phyloP scores from a whole-genome alignment of 2,888 invertebrate genomes.

The Stenolophus ochropezus region DNA sequence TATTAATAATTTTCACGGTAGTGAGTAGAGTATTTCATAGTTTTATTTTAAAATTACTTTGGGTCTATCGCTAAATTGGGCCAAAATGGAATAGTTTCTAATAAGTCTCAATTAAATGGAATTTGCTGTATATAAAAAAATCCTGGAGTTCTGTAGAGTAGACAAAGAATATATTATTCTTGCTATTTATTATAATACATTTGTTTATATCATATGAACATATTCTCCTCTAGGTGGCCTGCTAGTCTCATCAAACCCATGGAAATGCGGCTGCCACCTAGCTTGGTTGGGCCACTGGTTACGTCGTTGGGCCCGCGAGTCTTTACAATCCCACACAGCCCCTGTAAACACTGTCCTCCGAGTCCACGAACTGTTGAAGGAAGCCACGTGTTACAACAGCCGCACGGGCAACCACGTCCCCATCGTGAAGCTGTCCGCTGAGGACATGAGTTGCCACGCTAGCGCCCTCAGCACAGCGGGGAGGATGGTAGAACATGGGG shows the following conservation, averaged over 20 bases:
- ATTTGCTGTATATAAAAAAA: no score
- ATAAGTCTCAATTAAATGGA: no score
- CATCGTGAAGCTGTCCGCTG: constrained; percentile 84
- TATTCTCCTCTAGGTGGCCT: constrained; percentile 81
- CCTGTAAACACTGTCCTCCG: constrained; percentile 71
- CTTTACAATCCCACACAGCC: constrained; percentile 83
- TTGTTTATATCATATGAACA: no score
- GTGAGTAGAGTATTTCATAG: no score
- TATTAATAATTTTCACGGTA: no score
- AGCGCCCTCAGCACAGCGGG: constrained; percentile 82
- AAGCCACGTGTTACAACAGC: constrained; percentile 83
- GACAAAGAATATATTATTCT: no score
- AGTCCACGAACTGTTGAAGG: constrained; percentile 76
- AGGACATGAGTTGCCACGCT: constrained; percentile 89
- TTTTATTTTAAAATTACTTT: no score
- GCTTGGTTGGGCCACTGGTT: constrained; percentile 95
- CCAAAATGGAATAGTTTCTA: no score
- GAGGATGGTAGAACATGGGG: background rate
- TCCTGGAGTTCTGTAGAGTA: no score
- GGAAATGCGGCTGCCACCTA: constrained; percentile 90
- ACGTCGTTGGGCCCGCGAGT: constrained; percentile 90
- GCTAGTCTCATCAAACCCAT: constrained; percentile 87
- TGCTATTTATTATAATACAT: constrained; percentile 33
- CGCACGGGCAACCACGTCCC: constrained; percentile 79
- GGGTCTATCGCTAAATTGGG: no score